Conservation (phyloP, 1,140 invertebrate species). For the Apis laboriosa region DNA sequence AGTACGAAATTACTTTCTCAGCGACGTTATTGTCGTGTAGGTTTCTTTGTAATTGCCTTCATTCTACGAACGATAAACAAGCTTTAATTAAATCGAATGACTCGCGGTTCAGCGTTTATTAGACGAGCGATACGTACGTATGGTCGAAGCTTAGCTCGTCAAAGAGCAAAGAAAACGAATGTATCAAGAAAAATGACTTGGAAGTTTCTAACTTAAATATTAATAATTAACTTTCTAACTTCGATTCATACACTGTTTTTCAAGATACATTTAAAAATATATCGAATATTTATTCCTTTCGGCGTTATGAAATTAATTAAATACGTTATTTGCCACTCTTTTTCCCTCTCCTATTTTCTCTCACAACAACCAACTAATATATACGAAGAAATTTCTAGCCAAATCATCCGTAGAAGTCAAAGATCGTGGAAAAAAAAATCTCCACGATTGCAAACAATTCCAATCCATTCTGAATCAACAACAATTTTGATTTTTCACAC, state of each 20-base stretch:
- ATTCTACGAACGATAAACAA: slow-evolving; percentile 30
- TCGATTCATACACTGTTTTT: not conserved
- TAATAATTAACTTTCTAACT: too few relatives aligned
- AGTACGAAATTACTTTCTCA: not conserved
- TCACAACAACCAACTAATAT: too few relatives aligned
- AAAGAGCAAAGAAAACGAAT: not conserved
- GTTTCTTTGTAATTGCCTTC: not conserved
- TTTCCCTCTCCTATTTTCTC: too few relatives aligned
- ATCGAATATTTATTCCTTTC: too few relatives aligned
- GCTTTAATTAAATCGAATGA: slow-evolving; percentile 33
- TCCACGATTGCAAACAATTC: too few relatives aligned
- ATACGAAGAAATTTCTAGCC: too few relatives aligned
- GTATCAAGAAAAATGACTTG: not conserved
- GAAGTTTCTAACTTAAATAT: not conserved
- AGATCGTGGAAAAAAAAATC: too few relatives aligned
- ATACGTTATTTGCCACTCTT: too few relatives aligned
- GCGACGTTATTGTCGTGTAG: not conserved
- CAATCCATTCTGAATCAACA: too few relatives aligned
- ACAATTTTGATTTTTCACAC: too few relatives aligned
- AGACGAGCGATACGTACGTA: not conserved
- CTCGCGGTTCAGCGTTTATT: slow-evolving; percentile 15
- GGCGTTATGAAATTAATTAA: too few relatives aligned
- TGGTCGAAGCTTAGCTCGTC: not conserved
- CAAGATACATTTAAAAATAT: not conserved
- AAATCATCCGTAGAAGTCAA: too few relatives aligned